phyloP scores from a whole-genome alignment of 2,113 vertebrate genomes.

The Scopus umbretta region DNA sequence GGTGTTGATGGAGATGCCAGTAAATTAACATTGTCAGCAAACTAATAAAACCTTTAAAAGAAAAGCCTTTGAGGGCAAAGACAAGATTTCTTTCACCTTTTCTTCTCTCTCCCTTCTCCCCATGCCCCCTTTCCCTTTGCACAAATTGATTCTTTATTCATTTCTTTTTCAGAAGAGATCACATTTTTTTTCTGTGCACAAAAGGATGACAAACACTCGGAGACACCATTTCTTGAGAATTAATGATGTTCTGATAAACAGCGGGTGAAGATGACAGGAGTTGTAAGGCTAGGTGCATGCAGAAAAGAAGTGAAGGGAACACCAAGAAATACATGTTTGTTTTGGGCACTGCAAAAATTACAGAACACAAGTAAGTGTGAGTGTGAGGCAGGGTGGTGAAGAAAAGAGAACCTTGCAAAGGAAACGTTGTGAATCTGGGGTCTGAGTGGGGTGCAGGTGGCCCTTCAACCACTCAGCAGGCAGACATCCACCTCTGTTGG shows the following conservation, averaged over 20 bases:
- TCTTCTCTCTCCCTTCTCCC: background rate
- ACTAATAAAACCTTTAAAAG: constrained; percentile 58
- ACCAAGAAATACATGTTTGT: background rate
- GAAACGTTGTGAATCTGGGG: background rate
- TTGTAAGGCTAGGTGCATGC: background rate
- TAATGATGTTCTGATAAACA: background rate
- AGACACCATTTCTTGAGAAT: background rate
- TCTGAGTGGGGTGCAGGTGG: background rate
- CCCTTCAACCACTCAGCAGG: background rate
- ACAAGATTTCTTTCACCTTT: constrained; percentile 33
- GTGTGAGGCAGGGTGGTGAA: background rate
- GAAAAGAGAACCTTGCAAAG: background rate
- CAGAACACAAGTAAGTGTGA: background rate
- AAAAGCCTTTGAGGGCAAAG: constrained; percentile 24
- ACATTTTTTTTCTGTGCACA: background rate
- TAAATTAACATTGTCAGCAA: constrained; percentile 59
- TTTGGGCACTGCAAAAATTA: background rate
- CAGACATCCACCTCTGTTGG: background rate
- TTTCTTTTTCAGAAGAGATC: background rate
- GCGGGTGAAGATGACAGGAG: background rate
- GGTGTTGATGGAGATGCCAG: constrained; percentile 41
- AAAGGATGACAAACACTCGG: background rate
- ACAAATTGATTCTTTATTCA: background rate
- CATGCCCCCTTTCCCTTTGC: background rate
- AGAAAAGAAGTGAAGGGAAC: background rate